These are phyloP conservation scores for Orientallactaga bullata DNA, from an alignment of 2,113 vertebrate species.

Conservation along the genomic window DNA sequence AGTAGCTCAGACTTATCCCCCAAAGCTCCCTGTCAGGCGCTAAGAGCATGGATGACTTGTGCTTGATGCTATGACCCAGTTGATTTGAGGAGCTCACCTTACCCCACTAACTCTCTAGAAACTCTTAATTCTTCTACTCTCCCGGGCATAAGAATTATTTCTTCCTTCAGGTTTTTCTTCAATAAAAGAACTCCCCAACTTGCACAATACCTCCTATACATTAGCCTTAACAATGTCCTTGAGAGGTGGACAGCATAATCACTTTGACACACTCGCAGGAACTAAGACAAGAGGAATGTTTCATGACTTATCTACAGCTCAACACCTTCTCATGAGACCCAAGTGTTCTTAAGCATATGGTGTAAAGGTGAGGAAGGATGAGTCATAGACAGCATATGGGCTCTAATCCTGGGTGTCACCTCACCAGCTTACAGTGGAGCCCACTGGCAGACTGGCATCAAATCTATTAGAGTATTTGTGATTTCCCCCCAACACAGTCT, in stretches of 20 bases:
- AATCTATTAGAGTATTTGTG: too few species aligned
- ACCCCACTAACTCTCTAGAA: neutral
- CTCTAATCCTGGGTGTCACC: neutral
- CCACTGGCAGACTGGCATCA: too few species aligned
- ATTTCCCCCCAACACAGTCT: too few species aligned
- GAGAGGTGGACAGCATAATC: neutral
- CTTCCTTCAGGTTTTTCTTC: neutral
- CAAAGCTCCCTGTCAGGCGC: neutral
- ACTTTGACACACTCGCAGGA: neutral
- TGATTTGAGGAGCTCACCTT: neutral
- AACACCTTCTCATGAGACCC: neutral
- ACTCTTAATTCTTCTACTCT: neutral
- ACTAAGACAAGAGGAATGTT: neutral
- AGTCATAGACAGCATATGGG: accelerated
- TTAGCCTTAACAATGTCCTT: neutral
- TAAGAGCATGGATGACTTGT: neutral
- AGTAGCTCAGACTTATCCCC: neutral
- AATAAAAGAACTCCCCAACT: conserved; percentile 1
- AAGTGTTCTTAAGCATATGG: neutral
- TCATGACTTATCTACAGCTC: neutral
- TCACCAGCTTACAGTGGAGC: neutral
- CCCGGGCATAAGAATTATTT: neutral
- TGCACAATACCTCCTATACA: neutral
- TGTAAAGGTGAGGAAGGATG: neutral
- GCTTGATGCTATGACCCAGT: neutral